Evolutionary conservation across 2,888 invertebrate genomes (phyloP).

Genomic region (Phoenoteleia sp.): DNA sequence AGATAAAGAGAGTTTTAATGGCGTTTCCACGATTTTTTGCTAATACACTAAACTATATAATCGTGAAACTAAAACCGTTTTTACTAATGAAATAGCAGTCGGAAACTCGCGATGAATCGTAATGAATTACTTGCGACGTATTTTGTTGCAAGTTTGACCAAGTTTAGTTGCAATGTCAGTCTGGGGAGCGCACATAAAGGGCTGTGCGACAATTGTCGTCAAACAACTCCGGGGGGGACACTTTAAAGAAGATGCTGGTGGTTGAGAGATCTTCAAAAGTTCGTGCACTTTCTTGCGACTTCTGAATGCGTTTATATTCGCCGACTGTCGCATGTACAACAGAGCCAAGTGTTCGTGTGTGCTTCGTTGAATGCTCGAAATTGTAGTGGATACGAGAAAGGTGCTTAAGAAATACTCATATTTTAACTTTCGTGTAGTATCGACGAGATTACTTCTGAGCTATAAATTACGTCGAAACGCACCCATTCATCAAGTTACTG

Average conservation of each 20-base stretch:
- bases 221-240: constrained; percentile 68
- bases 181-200: constrained; percentile 57
- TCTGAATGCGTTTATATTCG: constrained; percentile 66
- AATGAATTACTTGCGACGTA: constrained; percentile 42
- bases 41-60: too few species aligned
- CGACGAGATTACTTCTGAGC: constrained; percentile 79
- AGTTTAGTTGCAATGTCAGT: constrained; percentile 64
- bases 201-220: constrained; percentile 61
- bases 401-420: constrained; percentile 76
- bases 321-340: constrained; percentile 41
- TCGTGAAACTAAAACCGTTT: background rate
- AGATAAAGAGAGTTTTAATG: too few species aligned
- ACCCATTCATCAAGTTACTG: constrained; percentile 9
- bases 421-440: constrained; percentile 81
- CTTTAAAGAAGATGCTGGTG: constrained; percentile 66
- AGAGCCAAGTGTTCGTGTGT: constrained; percentile 39
- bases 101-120: constrained; percentile 3
- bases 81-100: background rate
- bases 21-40: too few species aligned
- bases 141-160: constrained; percentile 56
- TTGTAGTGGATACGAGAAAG: constrained; percentile 72
- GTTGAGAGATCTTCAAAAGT: constrained; percentile 70
- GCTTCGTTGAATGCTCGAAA: constrained; percentile 23
- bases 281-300: constrained; percentile 66
- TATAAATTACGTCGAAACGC: constrained; percentile 78